Conservation (phyloP, 2,888 invertebrate species). For the Amphipoea lucens region DNA sequence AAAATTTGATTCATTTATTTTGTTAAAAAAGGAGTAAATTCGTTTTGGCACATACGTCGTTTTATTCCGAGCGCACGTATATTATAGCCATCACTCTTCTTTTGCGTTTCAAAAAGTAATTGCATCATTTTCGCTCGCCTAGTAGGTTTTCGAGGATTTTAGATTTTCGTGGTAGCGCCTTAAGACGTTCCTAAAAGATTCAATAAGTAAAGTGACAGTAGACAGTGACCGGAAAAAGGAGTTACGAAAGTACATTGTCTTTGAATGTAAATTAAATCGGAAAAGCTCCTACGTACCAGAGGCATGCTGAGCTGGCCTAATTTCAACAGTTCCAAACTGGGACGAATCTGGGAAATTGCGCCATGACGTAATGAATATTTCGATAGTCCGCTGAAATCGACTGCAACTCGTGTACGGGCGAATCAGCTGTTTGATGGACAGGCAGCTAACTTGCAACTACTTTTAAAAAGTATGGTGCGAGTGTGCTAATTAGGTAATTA, state of each 20-base stretch:
- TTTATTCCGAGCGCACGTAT: too few species aligned
- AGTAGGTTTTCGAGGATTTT: too few species aligned
- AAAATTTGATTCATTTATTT: too few species aligned
- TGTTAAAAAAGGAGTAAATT: too few species aligned
- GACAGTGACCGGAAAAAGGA: too few species aligned
- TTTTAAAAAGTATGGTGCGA: background rate
- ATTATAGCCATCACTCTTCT: too few species aligned
- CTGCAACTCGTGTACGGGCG: background rate
- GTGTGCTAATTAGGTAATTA: background rate
- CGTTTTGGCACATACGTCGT: too few species aligned
- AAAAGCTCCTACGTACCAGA: background rate
- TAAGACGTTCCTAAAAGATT: background rate
- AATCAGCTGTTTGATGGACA: background rate
- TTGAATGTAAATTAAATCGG: slow-evolving; percentile 1
- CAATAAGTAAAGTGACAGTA: background rate
- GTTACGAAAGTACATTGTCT: background rate
- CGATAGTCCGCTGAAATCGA: background rate
- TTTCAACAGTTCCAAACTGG: background rate
- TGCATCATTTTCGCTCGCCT: too few species aligned
- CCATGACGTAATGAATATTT: background rate
- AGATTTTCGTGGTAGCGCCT: too few species aligned
- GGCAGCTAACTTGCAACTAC: background rate
- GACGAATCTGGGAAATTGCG: background rate
- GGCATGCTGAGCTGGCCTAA: background rate
- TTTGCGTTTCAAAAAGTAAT: too few species aligned